These are phyloP conservation scores for Sebastolobus altivelis DNA, from an alignment of 2,797 vertebrate genomes.

Conservation along the genomic window DNA sequence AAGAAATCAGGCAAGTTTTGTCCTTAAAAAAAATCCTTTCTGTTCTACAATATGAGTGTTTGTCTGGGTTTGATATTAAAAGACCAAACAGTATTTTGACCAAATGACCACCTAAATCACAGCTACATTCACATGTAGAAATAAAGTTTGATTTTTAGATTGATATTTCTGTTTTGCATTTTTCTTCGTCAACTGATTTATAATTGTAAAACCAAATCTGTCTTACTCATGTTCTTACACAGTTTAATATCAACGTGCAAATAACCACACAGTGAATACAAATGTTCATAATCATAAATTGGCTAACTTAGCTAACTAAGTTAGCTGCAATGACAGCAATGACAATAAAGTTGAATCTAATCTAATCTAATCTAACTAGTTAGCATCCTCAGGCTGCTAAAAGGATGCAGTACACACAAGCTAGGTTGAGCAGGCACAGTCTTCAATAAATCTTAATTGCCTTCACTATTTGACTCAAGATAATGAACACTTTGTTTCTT, in stretches of 20 bases:
- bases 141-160: not conserved
- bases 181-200: not conserved
- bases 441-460: conserved; percentile 9
- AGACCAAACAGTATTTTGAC: not conserved
- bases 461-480: conserved; percentile 1
- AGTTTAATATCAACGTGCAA: not conserved
- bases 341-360: too few relatives aligned
- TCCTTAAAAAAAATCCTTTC: not conserved
- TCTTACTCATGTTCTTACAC: not conserved
- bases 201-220: not conserved
- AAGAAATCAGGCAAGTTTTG: conserved; percentile 6
- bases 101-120: not conserved
- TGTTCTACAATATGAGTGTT: not conserved
- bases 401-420: not conserved
- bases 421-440: not conserved
- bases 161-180: not conserved
- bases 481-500: conserved; percentile 19
- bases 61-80: not conserved
- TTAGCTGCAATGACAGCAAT: too few relatives aligned
- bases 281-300: not conserved
- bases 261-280: not conserved
- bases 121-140: not conserved
- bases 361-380: not conserved
- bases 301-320: not conserved
- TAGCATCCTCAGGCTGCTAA: not conserved